Evolutionary conservation across 2,797 vertebrate species (phyloP).

Genomic region (Fundulus diaphanus): DNA sequence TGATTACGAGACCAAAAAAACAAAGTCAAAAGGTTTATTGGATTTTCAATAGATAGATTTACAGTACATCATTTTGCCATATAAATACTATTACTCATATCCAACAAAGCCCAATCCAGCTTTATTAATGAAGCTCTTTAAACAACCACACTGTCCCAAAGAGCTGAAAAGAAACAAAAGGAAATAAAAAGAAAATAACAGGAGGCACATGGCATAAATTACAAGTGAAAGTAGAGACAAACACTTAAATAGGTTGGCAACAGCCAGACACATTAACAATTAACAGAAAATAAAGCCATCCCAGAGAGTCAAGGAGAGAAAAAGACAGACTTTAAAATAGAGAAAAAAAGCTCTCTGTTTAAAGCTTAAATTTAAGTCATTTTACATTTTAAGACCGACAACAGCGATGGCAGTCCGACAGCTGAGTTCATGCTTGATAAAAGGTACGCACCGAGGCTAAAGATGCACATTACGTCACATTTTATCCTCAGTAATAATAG

Average conservation of each 20-base stretch:
- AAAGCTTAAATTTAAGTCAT: too few species aligned
- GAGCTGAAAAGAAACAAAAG: neutral
- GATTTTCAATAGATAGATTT: neutral
- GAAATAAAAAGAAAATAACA: neutral
- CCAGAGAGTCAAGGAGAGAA: too few species aligned
- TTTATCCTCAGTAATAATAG: neutral
- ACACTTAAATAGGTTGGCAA: neutral
- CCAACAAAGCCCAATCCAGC: neutral
- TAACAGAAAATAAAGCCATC: too few species aligned
- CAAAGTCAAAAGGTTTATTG: neutral
- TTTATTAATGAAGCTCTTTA: neutral
- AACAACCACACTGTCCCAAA: neutral
- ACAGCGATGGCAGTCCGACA: too few species aligned
- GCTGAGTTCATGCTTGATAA: too few species aligned
- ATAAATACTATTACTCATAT: neutral
- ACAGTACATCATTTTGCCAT: neutral
- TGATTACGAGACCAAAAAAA: neutral
- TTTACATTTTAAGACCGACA: too few species aligned
- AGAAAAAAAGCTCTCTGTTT: too few species aligned
- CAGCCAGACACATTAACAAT: neutral
- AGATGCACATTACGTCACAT: neutral
- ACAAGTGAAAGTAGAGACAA: neutral
- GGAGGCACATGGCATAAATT: neutral
- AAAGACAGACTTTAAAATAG: too few species aligned
- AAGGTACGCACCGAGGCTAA: too few species aligned